These are phyloP conservation scores for Volucella bombylans DNA, from an alignment of 2,888 invertebrate species.

Conservation along the genomic window DNA sequence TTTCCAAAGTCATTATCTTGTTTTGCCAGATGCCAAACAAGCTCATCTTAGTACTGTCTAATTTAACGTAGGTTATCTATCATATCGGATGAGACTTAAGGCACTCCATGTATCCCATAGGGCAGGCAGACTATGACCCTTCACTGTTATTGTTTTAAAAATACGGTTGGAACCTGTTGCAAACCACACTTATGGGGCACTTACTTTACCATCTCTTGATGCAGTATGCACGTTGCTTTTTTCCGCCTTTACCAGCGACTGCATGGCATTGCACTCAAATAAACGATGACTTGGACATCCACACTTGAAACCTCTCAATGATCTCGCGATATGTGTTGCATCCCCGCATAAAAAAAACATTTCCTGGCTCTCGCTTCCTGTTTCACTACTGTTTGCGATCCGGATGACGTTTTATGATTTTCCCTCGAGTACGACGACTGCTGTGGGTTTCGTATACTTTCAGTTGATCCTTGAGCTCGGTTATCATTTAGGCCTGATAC, in stretches of 20 bases:
- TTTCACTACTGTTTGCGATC: too few relatives aligned
- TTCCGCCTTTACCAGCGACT: background rate
- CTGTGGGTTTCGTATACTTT: too few relatives aligned
- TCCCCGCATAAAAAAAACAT: too few relatives aligned
- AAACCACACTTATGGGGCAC: background rate
- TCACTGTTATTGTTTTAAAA: background rate
- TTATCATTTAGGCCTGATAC: too few relatives aligned
- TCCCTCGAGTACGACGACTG: too few relatives aligned
- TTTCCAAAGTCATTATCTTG: background rate
- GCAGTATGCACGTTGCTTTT: slow-evolving; percentile 19
- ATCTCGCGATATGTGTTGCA: too few relatives aligned
- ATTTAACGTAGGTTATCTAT: background rate
- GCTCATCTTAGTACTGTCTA: background rate
- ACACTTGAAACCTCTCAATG: too few relatives aligned
- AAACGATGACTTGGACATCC: too few relatives aligned
- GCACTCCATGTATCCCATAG: slow-evolving; percentile 18
- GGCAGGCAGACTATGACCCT: slow-evolving; percentile 8
- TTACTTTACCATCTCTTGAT: background rate
- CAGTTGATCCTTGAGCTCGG: too few relatives aligned
- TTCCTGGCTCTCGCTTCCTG: too few relatives aligned
- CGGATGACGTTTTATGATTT: too few relatives aligned
- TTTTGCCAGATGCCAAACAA: background rate
- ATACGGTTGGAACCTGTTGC: slow-evolving; percentile 9
- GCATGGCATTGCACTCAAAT: too few relatives aligned
- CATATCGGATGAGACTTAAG: background rate